Base-by-base conservation (phyloP, 35 echinoderm and acorn worm species). In the Ptychodera flava region DNA sequence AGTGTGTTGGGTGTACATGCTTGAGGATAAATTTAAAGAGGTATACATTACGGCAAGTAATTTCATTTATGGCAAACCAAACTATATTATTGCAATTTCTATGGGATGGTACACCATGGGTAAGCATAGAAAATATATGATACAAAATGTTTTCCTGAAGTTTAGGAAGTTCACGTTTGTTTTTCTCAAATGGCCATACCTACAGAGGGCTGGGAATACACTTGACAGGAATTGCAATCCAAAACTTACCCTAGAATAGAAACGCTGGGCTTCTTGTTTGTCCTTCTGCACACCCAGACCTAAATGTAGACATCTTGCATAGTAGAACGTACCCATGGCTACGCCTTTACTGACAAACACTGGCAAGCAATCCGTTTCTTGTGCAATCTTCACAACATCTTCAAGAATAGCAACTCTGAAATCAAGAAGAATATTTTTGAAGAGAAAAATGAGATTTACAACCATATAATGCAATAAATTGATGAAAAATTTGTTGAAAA, bases 251-350 rank as follows among this genome's bases (percentile, higher is more conserved):
- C 88, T 87, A 1, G 93, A 94, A 35, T 99, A 99, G 36, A 94
- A 99, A 10, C 82, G 88, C 37, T 99, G 93, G 1, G 96, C 96
- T n/a, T 92, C 85, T 6, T 92, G 88, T 80, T 94, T 99, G 36
- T 99, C 90, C 64, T 99, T 94, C 36, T 99, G 94, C 10, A 99
- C 96, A 1, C 96, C 96, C 75, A 92, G 96, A 1, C 92, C 96
- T 0, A 94, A 77, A 88, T 99, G 93, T n/a, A 99, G 90, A 38
- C 96, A 94, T 6, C 96, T 86, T 1, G 92, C 96, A 83, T 99
- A 99, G 88, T 94, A 99, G 88, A 99, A 99, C 34, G 86, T 82
- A 1, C 92, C 96, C 81, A 99, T 88, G 31, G 96, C 92, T 28
- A 99, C 92, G 2, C 96, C 96, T 79, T 94, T 99, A 35, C 87